phyloP scores from a whole-genome alignment of 2,888 invertebrate species.

The Diarsia brunnea region DNA sequence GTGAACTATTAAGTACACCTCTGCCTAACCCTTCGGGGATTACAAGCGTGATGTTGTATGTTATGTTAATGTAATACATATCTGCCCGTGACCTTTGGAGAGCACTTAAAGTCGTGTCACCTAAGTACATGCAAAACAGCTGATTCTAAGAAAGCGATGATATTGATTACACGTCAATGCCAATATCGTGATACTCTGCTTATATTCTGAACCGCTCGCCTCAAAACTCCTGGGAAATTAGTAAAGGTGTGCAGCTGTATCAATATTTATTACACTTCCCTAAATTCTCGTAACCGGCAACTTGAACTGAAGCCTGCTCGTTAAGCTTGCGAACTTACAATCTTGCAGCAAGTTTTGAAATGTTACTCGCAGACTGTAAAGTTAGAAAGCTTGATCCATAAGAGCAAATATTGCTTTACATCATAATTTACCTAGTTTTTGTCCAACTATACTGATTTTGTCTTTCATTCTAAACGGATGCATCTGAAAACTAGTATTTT shows the following conservation, averaged over 20 bases:
- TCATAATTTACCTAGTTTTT: no score
- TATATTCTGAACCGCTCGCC: neutral
- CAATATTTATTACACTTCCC: conserved; percentile 22
- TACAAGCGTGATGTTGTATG: no score
- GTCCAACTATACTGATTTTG: no score
- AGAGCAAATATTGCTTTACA: neutral
- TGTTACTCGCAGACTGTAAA: conserved; percentile 30
- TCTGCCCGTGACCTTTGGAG: neutral
- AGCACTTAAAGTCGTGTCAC: neutral
- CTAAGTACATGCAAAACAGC: neutral
- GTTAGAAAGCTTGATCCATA: conserved; percentile 10
- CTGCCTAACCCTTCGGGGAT: no score
- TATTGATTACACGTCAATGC: neutral
- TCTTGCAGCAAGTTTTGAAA: conserved; percentile 6
- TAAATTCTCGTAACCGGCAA: conserved; percentile 7
- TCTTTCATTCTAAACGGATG: no score
- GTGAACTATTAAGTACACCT: no score
- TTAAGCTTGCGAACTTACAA: neutral
- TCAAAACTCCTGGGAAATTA: conserved; percentile 36
- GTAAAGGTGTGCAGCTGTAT: conserved; percentile 13
- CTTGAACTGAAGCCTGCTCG: conserved; percentile 1
- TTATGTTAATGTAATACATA: neutral
- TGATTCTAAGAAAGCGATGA: neutral
- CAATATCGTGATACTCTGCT: neutral
- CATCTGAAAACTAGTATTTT: no score